Evolutionary conservation across 2,113 vertebrate species (phyloP).

Genomic region (Xenus cinereus): DNA sequence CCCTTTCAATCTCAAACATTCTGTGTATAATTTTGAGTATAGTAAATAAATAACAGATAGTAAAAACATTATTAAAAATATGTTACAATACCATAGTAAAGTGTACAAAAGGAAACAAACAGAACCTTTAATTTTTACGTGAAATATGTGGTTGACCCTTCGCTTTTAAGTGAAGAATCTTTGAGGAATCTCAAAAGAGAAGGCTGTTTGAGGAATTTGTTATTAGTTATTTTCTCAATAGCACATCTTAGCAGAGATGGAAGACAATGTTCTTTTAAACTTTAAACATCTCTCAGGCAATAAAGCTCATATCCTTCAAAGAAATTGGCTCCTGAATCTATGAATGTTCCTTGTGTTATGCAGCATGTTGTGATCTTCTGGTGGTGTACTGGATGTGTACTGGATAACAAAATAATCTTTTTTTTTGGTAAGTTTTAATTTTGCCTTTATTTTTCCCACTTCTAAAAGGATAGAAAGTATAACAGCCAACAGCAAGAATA

Average conservation of each 20-base stretch:
- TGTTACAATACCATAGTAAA: not conserved
- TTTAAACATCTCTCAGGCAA: not conserved
- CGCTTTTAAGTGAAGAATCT: not conserved
- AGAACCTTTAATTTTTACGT: not conserved
- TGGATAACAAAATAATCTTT: not conserved
- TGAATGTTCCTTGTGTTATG: not conserved
- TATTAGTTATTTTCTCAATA: not conserved
- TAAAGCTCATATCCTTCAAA: not conserved
- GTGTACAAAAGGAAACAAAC: not conserved
- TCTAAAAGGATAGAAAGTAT: not conserved
- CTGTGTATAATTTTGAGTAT: not conserved
- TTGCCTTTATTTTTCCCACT: not conserved
- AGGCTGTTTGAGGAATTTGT: not conserved
- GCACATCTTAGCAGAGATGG: not conserved
- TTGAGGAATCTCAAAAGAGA: not conserved
- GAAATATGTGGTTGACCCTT: not conserved
- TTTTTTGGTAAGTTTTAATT: not conserved
- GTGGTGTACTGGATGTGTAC: not conserved
- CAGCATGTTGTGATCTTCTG: not conserved
- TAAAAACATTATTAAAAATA: not conserved
- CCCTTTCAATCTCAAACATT: not conserved
- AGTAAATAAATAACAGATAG: not conserved
- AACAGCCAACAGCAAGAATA: not conserved
- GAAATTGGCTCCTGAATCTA: not conserved
- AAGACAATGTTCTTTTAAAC: not conserved